phyloP scores from a whole-genome alignment of 2,797 vertebrate genomes.

The Clarias platycephalus region DNA sequence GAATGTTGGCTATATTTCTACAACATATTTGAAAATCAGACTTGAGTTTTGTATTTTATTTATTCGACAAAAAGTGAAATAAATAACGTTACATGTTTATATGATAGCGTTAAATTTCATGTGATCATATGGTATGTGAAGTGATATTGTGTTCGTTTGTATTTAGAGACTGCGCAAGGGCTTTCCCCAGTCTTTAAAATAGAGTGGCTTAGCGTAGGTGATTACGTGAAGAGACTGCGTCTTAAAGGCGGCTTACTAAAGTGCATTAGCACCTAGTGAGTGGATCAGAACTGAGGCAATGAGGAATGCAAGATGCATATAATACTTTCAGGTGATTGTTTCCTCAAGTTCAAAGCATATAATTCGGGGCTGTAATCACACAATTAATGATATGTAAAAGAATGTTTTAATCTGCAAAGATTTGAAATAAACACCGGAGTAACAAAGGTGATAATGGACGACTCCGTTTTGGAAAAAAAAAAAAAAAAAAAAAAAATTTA shows the following conservation, averaged over 20 bases:
- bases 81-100: slow-evolving; percentile 10
- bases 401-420: slow-evolving; percentile 3
- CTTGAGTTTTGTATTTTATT: too few relatives aligned
- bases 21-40: not conserved
- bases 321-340: not conserved
- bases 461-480: not conserved
- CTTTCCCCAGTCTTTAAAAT: slow-evolving; percentile 42
- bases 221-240: slow-evolving; percentile 40
- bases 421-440: not conserved
- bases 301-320: slow-evolving; percentile 4
- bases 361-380: slow-evolving; percentile 16
- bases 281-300: slow-evolving; percentile 20
- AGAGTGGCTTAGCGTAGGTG: slow-evolving; percentile 27
- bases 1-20: not conserved
- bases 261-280: slow-evolving; percentile 44
- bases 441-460: not conserved
- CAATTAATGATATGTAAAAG: not conserved
- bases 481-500: too few relatives aligned
- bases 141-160: not conserved
- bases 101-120: not conserved
- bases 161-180: slow-evolving; percentile 7
- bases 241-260: slow-evolving; percentile 53
- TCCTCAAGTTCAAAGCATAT: not conserved
- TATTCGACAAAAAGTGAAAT: not conserved
- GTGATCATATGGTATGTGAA: not conserved